phyloP scores from a whole-genome alignment of 2,113 vertebrate genomes.

The Ifrita kowaldi region DNA sequence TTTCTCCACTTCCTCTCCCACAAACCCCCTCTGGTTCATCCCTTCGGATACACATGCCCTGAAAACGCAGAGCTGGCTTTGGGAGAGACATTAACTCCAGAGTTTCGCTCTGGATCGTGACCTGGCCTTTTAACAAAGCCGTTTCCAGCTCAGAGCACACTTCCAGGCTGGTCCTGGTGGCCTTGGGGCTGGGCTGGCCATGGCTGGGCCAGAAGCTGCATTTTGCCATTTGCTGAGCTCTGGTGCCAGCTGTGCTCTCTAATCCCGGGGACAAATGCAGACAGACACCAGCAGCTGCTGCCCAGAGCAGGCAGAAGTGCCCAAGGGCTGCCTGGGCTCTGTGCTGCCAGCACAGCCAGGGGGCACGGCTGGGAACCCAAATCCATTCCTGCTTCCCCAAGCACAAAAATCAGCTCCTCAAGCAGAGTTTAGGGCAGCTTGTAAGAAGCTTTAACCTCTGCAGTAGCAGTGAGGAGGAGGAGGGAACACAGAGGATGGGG shows the following conservation, averaged over 20 bases:
- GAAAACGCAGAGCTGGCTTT: not conserved
- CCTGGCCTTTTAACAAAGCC: not conserved
- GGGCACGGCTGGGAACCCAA: not conserved
- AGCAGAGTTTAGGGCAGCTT: not conserved
- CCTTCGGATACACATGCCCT: not conserved
- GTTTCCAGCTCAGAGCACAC: not conserved
- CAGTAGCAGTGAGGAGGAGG: not conserved
- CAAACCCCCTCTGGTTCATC: not conserved
- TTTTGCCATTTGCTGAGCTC: not conserved
- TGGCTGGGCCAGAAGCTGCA: not conserved
- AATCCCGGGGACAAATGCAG: not conserved
- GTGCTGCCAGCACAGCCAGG: fast-evolving
- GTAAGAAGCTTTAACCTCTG: not conserved
- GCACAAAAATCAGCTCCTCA: not conserved
- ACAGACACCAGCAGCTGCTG: not conserved
- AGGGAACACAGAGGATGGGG: not conserved
- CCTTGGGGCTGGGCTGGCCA: not conserved
- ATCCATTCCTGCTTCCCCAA: not conserved
- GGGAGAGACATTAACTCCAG: not conserved
- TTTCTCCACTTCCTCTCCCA: not conserved
- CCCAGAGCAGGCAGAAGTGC: not conserved
- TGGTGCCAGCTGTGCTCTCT: not conserved
- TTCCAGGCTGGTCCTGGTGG: not conserved
- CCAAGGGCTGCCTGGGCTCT: not conserved
- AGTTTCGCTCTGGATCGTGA: not conserved